Percentiles rank a stretch among this genome's conserved stretches.
Evolutionary conservation across 2,113 vertebrate genomes (phyloP).

Genomic region (Galeopterus variegatus): DNA sequence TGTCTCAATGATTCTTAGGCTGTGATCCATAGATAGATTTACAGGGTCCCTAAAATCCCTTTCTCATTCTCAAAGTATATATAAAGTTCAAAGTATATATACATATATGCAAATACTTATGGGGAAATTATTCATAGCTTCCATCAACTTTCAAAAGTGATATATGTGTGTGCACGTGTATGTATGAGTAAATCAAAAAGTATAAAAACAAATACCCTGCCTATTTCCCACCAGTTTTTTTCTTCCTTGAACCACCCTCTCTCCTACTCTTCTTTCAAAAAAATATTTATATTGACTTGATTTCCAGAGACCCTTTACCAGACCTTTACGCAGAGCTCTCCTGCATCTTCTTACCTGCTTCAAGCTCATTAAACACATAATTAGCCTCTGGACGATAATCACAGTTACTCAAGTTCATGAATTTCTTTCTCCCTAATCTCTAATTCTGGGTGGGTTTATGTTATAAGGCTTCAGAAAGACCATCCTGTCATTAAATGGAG

Average conservation of each 20-base stretch:
- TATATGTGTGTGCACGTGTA: background rate
- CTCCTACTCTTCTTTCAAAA: background rate
- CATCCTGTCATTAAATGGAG: background rate
- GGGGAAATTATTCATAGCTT: background rate
- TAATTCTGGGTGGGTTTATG: background rate
- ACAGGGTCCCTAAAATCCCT: background rate
- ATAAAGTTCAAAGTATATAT: background rate
- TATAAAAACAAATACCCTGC: background rate
- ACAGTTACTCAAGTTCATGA: background rate
- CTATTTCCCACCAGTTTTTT: background rate
- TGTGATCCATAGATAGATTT: background rate
- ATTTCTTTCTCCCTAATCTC: slow-evolving; percentile 43
- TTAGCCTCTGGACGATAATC: background rate
- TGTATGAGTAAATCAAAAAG: background rate
- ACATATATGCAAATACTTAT: background rate
- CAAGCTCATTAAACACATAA: slow-evolving; percentile 64
- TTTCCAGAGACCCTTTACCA: slow-evolving; percentile 29
- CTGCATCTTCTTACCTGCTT: background rate
- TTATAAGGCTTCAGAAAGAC: background rate
- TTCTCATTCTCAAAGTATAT: background rate
- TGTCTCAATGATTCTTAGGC: background rate
- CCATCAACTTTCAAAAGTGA: background rate
- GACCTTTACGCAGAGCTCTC: background rate
- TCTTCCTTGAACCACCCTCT: background rate
- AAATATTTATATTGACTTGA: slow-evolving; percentile 52